Evolutionary conservation across 2,888 invertebrate genomes (phyloP).

Genomic region (Hyppa rectilinea): DNA sequence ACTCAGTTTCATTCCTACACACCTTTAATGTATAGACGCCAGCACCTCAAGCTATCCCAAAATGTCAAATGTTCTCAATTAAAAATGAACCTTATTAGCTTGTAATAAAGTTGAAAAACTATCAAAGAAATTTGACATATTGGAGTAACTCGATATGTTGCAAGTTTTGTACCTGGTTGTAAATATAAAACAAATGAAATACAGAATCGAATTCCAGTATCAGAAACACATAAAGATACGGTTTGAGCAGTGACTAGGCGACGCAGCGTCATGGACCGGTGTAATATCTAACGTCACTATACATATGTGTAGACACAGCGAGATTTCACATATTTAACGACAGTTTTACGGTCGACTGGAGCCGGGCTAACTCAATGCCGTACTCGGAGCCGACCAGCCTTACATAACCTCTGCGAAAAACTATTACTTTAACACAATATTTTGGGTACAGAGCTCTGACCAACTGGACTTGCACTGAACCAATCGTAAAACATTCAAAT

Average conservation of each 20-base stretch:
- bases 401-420: conserved; percentile 57
- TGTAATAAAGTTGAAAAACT: no score
- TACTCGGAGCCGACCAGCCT: conserved; percentile 53
- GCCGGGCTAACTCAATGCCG: conserved; percentile 79
- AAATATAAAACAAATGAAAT: conserved; percentile 28
- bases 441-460: conserved; percentile 16
- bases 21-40: no score
- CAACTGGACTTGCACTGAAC: conserved; percentile 29
- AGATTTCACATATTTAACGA: conserved; percentile 79
- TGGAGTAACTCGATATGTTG: no score
- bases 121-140: no score
- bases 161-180: neutral
- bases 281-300: conserved; percentile 35
- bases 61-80: no score
- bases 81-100: no score
- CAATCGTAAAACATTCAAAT: conserved; percentile 43
- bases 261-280: conserved; percentile 47
- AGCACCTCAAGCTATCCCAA: no score
- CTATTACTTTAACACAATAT: conserved; percentile 10
- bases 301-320: conserved; percentile 48
- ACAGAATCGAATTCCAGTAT: conserved; percentile 29
- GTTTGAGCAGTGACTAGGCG: conserved; percentile 33
- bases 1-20: neutral
- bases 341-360: conserved; percentile 84
- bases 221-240: conserved; percentile 35